Evolutionary conservation across 1,140 invertebrate species (phyloP).

Genomic region (Phenacoccus solenopsis): DNA sequence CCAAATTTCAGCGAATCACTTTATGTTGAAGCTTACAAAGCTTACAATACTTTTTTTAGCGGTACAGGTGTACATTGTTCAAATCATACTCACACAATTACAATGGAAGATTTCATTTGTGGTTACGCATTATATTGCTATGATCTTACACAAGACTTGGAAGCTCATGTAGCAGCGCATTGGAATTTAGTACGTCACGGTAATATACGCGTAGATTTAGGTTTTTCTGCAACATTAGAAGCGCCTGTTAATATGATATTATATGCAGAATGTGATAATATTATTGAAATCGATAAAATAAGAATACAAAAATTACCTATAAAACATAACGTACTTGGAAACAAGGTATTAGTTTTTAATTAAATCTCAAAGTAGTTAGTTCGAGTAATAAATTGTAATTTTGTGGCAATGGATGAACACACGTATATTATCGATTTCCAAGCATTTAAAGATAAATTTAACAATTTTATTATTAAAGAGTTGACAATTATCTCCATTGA

Average conservation of each 20-base stretch:
- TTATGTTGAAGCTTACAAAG: too few relatives aligned
- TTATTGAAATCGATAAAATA: slow-evolving; percentile 30
- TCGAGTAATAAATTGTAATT: too few relatives aligned
- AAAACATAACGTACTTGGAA: too few relatives aligned
- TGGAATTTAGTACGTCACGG: slow-evolving; percentile 32
- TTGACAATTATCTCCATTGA: too few relatives aligned
- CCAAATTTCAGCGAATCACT: too few relatives aligned
- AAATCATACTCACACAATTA: not conserved
- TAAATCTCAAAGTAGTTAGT: too few relatives aligned
- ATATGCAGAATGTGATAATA: slow-evolving; percentile 32
- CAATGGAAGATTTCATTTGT: slow-evolving; percentile 7
- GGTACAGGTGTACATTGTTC: slow-evolving; percentile 31
- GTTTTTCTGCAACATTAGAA: slow-evolving; percentile 27
- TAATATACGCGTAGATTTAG: slow-evolving; percentile 29
- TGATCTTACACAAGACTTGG: slow-evolving; percentile 33
- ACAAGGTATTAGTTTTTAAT: too few relatives aligned
- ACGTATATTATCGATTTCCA: too few relatives aligned
- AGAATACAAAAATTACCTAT: too few relatives aligned
- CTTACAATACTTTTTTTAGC: slow-evolving; percentile 33
- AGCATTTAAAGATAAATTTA: too few relatives aligned
- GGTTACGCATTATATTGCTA: slow-evolving; percentile 26
- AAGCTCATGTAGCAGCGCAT: slow-evolving; percentile 28
- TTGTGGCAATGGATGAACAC: too few relatives aligned
- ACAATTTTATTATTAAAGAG: too few relatives aligned
- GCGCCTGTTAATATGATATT: slow-evolving; percentile 30